A percentile compares a stretch with the other conserved stretches of the same genome.
Evolutionary conservation across 2,113 vertebrate species (phyloP).

Genomic region (Ornithorhynchus anatinus): DNA sequence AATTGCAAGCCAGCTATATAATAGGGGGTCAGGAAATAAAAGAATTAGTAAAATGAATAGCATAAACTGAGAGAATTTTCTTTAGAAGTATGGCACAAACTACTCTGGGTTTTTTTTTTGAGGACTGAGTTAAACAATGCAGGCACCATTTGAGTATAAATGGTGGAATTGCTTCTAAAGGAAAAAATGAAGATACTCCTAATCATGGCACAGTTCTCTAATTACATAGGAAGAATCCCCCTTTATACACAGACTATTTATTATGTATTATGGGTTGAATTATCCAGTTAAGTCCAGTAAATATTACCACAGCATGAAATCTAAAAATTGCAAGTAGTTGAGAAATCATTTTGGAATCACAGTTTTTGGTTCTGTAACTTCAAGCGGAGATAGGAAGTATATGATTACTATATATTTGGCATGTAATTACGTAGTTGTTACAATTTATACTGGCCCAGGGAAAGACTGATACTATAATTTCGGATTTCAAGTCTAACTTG

Average conservation of each 20-base stretch:
- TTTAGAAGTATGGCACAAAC: too few relatives aligned
- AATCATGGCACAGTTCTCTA: neutral
- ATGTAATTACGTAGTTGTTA: conserved; percentile 11
- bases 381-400: conserved; percentile 11
- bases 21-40: too few relatives aligned
- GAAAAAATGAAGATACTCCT: neutral
- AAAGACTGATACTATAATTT: conserved; percentile 43
- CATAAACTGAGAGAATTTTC: too few relatives aligned
- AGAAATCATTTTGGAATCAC: too few relatives aligned
- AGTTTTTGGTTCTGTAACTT: conserved; percentile 16
- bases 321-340: neutral
- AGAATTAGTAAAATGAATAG: too few relatives aligned
- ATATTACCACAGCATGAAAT: neutral
- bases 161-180: neutral
- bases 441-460: neutral
- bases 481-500: conserved; percentile 21
- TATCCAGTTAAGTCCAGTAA: neutral
- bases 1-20: too few relatives aligned
- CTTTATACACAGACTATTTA: neutral
- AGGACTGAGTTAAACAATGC: too few relatives aligned
- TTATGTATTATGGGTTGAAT: neutral
- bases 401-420: conserved; percentile 21
- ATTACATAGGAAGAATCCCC: neutral
- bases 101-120: too few relatives aligned
- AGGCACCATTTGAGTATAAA: neutral